Evolutionary conservation across 1,140 invertebrate genomes (phyloP).

Genomic region (Saccostrea cuccullata): DNA sequence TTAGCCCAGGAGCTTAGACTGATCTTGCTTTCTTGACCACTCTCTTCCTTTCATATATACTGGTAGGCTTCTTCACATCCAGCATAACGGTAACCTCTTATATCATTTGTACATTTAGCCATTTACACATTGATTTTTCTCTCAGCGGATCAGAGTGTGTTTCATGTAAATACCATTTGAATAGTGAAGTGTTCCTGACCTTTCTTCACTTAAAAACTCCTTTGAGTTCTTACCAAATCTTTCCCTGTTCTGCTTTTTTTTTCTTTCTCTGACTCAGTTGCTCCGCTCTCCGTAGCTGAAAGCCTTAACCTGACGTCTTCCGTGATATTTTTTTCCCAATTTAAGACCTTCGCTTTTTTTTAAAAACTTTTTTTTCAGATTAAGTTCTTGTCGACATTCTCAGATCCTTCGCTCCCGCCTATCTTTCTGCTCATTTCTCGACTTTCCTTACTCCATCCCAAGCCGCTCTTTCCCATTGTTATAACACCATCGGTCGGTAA

Average conservation of each 20-base stretch:
- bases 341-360: not conserved
- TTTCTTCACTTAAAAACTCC: not conserved
- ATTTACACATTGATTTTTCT: conserved; percentile 20
- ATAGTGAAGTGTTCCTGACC: not conserved
- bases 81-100: not conserved
- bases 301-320: not conserved
- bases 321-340: not conserved
- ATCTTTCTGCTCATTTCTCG: not conserved
- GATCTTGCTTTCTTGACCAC: not conserved
- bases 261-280: too few relatives aligned
- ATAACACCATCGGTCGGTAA: conserved; percentile 35
- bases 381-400: conserved; percentile 29
- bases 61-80: not conserved
- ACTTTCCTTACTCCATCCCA: not conserved
- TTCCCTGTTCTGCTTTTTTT: too few relatives aligned
- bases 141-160: conserved; percentile 33
- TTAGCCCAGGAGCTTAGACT: conserved; percentile 42
- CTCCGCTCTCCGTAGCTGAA: not conserved
- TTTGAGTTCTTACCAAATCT: not conserved
- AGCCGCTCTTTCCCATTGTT: conserved; percentile 41
- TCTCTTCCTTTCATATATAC: conserved; percentile 7
- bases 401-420: conserved; percentile 33
- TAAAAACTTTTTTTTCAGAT: not conserved
- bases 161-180: not conserved
- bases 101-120: not conserved